These are phyloP conservation scores for Hydropotes inermis DNA, from an alignment of 2,113 vertebrate genomes.

Conservation along the genomic window DNA sequence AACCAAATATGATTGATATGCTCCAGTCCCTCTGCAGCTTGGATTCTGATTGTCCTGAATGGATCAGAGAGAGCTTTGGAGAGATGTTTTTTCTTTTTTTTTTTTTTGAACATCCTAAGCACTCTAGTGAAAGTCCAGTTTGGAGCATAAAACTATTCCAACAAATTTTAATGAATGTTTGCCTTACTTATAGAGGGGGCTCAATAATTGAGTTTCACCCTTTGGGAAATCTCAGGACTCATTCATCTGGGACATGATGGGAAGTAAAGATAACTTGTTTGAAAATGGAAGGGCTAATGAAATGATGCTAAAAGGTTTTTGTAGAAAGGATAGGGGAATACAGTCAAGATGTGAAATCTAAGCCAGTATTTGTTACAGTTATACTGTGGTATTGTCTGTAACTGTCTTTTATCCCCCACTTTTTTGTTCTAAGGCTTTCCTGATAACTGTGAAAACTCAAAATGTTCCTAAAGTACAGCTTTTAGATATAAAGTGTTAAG, in stretches of 20 bases:
- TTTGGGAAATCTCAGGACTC: neutral
- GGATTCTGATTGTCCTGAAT: neutral
- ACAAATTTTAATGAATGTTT: neutral
- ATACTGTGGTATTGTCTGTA: neutral
- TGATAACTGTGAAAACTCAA: neutral
- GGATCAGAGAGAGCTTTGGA: neutral
- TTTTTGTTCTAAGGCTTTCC: neutral
- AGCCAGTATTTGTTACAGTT: neutral
- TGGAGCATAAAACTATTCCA: neutral
- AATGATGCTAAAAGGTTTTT: constrained; percentile 9
- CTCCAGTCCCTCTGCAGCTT: neutral
- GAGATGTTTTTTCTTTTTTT: too few species aligned
- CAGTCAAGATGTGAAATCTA: neutral
- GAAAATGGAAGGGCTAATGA: neutral
- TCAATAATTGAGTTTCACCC: neutral
- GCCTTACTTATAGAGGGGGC: neutral
- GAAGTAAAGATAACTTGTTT: constrained; percentile 1
- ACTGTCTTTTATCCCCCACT: neutral
- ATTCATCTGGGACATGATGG: neutral
- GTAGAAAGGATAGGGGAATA: neutral
- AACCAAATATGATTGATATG: constrained; percentile 70
- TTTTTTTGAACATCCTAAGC: neutral
- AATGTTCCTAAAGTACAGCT: neutral
- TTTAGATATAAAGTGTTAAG: neutral
- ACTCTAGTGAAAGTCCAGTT: neutral